Conservation (phyloP, 2,113 vertebrate genomes). For the Ageneiosus marmoratus region DNA sequence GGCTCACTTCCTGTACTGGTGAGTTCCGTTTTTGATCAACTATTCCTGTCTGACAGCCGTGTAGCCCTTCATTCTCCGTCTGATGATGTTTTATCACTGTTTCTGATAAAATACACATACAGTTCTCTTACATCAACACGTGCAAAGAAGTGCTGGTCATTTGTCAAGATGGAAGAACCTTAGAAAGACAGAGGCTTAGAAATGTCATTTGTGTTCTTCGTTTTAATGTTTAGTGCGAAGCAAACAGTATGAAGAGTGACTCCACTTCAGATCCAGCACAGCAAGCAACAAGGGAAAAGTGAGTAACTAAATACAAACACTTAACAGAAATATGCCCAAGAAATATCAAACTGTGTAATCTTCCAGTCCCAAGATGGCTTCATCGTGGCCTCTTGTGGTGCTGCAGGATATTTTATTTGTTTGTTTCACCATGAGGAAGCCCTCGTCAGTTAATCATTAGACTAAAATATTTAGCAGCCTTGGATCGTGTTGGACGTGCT, state of each 20-base stretch:
- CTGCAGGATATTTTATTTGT: constrained; percentile 55
- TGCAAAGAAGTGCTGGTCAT: background rate
- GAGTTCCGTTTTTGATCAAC: constrained; percentile 50
- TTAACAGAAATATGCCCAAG: background rate
- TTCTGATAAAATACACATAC: background rate
- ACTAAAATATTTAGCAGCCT: constrained; percentile 33
- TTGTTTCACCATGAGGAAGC: constrained; percentile 63
- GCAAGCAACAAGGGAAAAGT: constrained; percentile 79
- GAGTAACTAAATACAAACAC: constrained; percentile 10
- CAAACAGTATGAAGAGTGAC: constrained; percentile 74
- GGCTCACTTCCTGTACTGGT: constrained; percentile 82
- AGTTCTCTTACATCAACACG: background rate
- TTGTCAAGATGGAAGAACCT: background rate
- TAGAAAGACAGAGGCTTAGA: background rate
- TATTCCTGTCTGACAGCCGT: constrained; percentile 1
- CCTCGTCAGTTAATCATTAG: background rate
- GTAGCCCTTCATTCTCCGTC: background rate
- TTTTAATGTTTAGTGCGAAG: constrained; percentile 77
- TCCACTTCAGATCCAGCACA: constrained; percentile 69
- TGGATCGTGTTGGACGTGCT: constrained; percentile 55
- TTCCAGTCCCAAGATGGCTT: constrained; percentile 21
- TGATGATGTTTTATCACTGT: constrained; percentile 26
- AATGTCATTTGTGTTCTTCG: constrained; percentile 44
- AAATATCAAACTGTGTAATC: background rate
- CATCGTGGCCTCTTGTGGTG: constrained; percentile 53